Conservation (phyloP, 23 tunicate genomes). For the Phallusia fumigata region DNA sequence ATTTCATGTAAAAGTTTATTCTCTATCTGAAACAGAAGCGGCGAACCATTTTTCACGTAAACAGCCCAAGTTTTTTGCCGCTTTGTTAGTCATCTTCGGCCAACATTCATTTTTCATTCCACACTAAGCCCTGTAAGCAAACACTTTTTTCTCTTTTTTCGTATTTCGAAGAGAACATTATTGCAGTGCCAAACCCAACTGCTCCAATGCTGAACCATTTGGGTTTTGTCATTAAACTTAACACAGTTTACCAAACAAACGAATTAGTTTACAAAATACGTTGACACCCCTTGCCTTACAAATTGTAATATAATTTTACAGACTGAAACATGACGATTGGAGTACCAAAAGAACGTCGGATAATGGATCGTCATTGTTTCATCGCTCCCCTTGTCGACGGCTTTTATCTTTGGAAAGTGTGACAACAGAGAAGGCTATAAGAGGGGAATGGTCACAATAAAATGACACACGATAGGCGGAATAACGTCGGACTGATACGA, state of each 20-base stretch:
- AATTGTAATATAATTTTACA: background rate
- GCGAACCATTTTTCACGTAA: too few species aligned
- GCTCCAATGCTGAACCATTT: too few species aligned
- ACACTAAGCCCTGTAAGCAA: too few species aligned
- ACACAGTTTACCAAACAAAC: background rate
- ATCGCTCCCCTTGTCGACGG: background rate
- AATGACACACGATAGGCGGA: slow-evolving; percentile 12
- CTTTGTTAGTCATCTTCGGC: too few species aligned
- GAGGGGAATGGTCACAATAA: background rate
- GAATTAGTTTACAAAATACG: background rate
- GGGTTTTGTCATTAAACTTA: background rate
- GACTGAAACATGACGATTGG: background rate
- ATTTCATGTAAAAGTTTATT: too few species aligned
- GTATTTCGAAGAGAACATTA: too few species aligned
- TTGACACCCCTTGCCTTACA: background rate
- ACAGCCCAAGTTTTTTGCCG: too few species aligned
- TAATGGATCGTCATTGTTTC: background rate
- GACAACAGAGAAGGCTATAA: background rate
- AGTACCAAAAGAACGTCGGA: background rate
- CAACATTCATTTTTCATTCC: too few species aligned
- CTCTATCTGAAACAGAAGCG: too few species aligned
- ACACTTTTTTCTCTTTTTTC: too few species aligned
- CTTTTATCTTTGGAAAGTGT: background rate
- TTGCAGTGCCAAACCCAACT: too few species aligned
- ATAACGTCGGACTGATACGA: background rate